phyloP scores from a whole-genome alignment of 2,113 vertebrate species.

The Fregata magnificens region DNA sequence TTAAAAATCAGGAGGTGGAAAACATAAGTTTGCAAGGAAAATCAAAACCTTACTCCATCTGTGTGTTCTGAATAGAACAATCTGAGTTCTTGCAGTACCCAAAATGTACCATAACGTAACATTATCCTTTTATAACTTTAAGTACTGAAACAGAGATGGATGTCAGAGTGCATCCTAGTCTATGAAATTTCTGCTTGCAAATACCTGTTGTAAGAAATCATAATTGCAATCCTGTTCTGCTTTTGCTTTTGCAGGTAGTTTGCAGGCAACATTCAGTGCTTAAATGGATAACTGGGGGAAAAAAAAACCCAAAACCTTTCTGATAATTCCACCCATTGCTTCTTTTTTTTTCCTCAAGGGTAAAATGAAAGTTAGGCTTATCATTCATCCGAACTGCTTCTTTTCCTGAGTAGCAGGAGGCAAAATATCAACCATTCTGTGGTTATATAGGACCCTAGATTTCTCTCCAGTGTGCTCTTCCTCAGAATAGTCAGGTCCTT shows the following conservation, averaged over 20 bases:
- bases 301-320: not conserved
- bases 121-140: not conserved
- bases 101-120: not conserved
- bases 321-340: rapidly evolving
- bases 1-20: not conserved
- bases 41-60: not conserved
- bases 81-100: not conserved
- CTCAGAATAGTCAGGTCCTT: not conserved
- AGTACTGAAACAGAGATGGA: not conserved
- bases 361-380: not conserved
- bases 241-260: not conserved
- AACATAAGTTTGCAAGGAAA: not conserved
- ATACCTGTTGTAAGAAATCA: not conserved
- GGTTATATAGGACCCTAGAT: not conserved
- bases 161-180: not conserved
- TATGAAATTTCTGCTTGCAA: not conserved
- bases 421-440: not conserved
- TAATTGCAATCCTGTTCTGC: not conserved
- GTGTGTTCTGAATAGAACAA: not conserved
- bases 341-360: not conserved
- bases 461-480: not conserved
- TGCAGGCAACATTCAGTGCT: not conserved
- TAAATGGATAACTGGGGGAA: not conserved
- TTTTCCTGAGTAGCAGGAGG: not conserved
- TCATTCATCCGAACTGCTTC: not conserved